Base-by-base conservation (phyloP, 2,888 invertebrate genomes). In the Gasteruption jaculator region DNA sequence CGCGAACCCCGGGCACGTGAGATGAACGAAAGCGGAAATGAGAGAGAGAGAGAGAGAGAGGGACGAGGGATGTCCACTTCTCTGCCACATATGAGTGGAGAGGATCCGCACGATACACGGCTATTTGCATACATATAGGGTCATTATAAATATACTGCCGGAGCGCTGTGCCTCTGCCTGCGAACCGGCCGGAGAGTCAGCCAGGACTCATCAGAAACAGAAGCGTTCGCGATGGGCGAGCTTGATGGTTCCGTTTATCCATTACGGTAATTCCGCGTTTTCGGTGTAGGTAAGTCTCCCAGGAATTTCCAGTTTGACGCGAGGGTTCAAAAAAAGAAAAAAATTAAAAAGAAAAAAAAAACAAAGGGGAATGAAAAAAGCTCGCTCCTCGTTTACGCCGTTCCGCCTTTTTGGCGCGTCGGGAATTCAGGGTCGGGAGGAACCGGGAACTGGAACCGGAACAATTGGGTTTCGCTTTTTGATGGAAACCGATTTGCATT, bases 91-190 rank as follows among this genome's bases (percentile, higher is more conserved):
- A 61, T 56, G 54, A 61, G 61, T 58, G 60, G 63, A 61, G 63
- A 65, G 61, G 65, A 59, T 65, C 60, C 55, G 60, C 59, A 62
- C 64, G 66, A 67, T 67, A 66, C 67, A 66, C 68, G 62, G 60
- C 68, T 66, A 69, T 70, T 70, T 70, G 70, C 70, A 70, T 70
- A 70, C 66, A 70, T 70, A 70, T 70, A 67, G 68, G 68, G 62
- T 68, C 68, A 70, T 69, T 70, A 68, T 68, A 65, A 68, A 68
- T 68, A 65, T 62, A 68, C 63, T 56, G 49, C 56, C 53, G 53
- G 48, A 46, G 53, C 50, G 49, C 54, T 55, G 48, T 50, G 51
- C 51, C 60, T 59, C 59, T 60, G 58, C 59, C 53, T 50, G 58
- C 56, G 57, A 58, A 61, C 60, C 54, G 50, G 54, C 59, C 63